Conservation (phyloP, 2,113 vertebrate genomes). For the Colaptes auratus region DNA sequence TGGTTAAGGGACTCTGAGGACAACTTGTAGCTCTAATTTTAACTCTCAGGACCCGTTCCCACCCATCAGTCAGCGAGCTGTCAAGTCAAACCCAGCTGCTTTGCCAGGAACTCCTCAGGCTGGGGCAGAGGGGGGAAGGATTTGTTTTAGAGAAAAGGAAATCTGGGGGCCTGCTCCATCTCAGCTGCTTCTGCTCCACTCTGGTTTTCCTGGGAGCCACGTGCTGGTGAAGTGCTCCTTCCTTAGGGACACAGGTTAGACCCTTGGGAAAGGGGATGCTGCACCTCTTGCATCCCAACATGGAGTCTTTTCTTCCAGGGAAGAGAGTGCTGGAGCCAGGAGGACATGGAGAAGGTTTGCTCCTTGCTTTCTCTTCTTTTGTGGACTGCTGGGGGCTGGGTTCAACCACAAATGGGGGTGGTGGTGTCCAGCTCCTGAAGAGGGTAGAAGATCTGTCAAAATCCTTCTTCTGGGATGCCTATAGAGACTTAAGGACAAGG, state of each 20-base stretch:
- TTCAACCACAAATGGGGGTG: not conserved
- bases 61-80: not conserved
- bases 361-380: not conserved
- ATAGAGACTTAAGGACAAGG: not conserved
- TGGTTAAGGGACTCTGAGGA: not conserved
- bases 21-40: not conserved
- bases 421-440: not conserved
- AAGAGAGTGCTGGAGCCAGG: not conserved
- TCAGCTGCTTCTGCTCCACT: not conserved
- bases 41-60: not conserved
- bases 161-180: not conserved
- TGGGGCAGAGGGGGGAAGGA: not conserved
- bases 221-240: not conserved
- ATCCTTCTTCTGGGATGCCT: not conserved
- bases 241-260: not conserved
- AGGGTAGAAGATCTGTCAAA: not conserved
- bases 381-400: not conserved
- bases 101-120: not conserved
- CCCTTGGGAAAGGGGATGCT: not conserved
- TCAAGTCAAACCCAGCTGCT: not conserved
- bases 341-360: not conserved
- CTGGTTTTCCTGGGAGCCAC: not conserved
- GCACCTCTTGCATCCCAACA: fast-evolving
- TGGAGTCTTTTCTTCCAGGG: not conserved
- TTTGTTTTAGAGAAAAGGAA: not conserved